Percentiles rank a stretch among this genome's conserved stretches.
phyloP scores from a whole-genome alignment of 2,113 vertebrate genomes.

The Cryptotis parvus region DNA sequence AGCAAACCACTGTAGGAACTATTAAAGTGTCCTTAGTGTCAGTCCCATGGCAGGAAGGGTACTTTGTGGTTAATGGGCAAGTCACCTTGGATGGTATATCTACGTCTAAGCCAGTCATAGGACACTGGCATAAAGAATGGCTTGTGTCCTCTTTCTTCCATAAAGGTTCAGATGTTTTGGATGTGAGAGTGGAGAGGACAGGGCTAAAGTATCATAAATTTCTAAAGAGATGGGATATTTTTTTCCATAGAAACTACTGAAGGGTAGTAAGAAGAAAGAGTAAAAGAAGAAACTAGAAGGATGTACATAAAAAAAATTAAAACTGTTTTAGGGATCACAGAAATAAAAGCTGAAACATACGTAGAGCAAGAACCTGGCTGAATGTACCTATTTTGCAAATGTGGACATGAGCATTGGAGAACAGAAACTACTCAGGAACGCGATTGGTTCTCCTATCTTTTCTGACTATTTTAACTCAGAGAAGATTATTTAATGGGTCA shows the following conservation, averaged over 20 bases:
- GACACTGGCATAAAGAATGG: neutral
- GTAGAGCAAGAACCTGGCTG: neutral
- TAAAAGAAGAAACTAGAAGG: neutral
- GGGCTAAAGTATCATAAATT: neutral
- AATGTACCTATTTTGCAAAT: neutral
- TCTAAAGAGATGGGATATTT: neutral
- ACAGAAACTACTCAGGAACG: neutral
- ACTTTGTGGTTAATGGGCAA: neutral
- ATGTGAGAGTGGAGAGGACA: neutral
- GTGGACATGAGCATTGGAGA: neutral
- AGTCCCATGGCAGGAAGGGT: too few species aligned
- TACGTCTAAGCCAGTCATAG: neutral
- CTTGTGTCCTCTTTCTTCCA: neutral
- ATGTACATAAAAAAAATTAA: neutral
- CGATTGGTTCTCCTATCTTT: neutral
- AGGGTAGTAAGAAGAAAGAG: neutral
- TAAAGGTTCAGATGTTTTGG: neutral
- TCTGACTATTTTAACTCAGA: conserved; percentile 8
- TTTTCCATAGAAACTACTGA: neutral
- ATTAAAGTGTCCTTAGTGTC: neutral
- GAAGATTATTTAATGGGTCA: too few species aligned
- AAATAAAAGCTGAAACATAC: neutral
- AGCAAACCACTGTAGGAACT: neutral
- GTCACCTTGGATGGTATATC: neutral
- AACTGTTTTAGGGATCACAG: conserved; percentile 37